phyloP scores from a whole-genome alignment of 2,113 vertebrate genomes.

The Protobothrops flavoviridis region DNA sequence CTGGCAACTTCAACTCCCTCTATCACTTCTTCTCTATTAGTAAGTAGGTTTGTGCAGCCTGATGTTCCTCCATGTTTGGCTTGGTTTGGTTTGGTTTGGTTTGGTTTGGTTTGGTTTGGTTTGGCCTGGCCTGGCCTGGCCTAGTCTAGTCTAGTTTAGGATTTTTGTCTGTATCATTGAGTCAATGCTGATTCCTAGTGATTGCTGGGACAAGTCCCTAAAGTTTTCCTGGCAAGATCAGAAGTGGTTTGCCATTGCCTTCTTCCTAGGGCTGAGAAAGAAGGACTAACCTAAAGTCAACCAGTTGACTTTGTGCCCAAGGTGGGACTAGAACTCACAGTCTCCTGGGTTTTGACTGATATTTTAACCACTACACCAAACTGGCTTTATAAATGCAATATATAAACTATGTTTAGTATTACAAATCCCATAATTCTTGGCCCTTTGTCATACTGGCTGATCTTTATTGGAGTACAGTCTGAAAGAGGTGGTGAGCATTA shows the following conservation, averaged over 20 bases:
- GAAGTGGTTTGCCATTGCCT: neutral
- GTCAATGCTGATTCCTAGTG: neutral
- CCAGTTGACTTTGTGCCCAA: neutral
- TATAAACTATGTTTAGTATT: neutral
- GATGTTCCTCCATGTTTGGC: neutral
- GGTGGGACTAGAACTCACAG: neutral
- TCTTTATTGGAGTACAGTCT: neutral
- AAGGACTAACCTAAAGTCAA: neutral
- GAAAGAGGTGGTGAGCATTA: neutral
- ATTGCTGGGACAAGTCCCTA: neutral
- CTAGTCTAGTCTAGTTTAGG: neutral
- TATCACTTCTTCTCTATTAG: too few relatives aligned
- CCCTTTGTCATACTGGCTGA: neutral
- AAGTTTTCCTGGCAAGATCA: neutral
- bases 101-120: neutral
- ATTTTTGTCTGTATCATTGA: neutral
- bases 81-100: neutral
- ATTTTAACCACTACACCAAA: neutral
- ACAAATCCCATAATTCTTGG: neutral
- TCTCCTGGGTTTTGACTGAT: neutral
- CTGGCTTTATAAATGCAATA: neutral
- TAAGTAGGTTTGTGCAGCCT: neutral
- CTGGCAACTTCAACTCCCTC: too few relatives aligned
- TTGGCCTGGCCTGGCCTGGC: neutral
- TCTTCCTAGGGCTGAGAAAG: neutral